Conservation (phyloP, 2,888 invertebrate genomes). For the Polietes domitor region DNA sequence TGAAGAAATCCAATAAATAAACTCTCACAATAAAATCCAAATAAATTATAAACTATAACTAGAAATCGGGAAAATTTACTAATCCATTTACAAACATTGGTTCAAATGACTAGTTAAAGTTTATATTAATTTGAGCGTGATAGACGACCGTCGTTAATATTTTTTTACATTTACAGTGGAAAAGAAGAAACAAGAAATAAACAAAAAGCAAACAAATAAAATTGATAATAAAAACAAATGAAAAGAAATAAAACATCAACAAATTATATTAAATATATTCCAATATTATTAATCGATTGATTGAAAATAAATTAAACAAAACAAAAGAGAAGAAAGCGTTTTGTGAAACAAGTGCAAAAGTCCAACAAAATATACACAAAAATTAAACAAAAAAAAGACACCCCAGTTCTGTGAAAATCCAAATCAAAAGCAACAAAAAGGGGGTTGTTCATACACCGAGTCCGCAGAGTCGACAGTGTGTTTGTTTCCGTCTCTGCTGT, state of each 20-base stretch:
- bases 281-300: too few species aligned
- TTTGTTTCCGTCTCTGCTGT: not conserved
- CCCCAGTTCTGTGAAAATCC: not conserved
- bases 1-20: too few species aligned
- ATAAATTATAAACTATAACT: too few species aligned
- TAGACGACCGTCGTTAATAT: too few species aligned
- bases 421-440: constrained; percentile 37
- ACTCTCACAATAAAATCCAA: too few species aligned
- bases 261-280: too few species aligned
- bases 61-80: too few species aligned
- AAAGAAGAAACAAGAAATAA: too few species aligned
- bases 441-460: constrained; percentile 35
- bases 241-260: constrained; percentile 24
- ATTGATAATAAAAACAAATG: constrained; percentile 35
- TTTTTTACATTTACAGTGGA: too few species aligned
- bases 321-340: not conserved
- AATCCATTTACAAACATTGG: too few species aligned
- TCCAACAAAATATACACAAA: constrained; percentile 49
- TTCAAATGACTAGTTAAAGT: too few species aligned
- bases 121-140: not conserved
- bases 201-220: constrained; percentile 16
- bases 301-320: not conserved
- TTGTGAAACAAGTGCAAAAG: constrained; percentile 39
- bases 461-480: not conserved
- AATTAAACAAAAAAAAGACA: constrained; percentile 33